Conservation (phyloP, 2,797 vertebrate species). For the Threskiornis aethiopicus region DNA sequence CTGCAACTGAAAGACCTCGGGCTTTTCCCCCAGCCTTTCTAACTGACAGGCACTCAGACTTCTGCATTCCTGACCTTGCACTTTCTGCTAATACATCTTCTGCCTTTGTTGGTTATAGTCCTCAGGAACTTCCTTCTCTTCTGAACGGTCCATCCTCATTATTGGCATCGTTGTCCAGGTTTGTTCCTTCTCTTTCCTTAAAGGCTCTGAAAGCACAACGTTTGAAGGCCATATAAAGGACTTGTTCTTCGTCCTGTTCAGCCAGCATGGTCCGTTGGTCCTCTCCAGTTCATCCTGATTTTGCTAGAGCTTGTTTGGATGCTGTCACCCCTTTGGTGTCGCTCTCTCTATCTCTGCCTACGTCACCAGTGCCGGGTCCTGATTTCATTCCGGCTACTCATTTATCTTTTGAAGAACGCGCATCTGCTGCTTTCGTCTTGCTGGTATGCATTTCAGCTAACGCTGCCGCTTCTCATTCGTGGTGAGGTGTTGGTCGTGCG, state of each 20-base stretch:
- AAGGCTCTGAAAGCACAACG: background rate
- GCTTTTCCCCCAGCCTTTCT: background rate
- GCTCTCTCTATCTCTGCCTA: background rate
- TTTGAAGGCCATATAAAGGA: rapidly evolving
- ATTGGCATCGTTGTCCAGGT: rapidly evolving
- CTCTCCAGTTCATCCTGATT: background rate
- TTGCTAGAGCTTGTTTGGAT: background rate
- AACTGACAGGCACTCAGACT: rapidly evolving
- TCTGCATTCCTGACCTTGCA: background rate
- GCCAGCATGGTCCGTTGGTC: rapidly evolving
- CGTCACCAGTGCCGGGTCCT: background rate
- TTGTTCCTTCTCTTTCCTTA: background rate
- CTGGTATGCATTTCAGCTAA: rapidly evolving
- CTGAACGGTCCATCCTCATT: rapidly evolving
- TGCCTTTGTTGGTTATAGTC: rapidly evolving
- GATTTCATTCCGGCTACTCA: background rate
- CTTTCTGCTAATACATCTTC: background rate
- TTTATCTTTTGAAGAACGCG: background rate
- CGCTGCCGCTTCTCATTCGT: rapidly evolving
- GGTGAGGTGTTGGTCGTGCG: rapidly evolving
- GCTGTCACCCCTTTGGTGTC: background rate
- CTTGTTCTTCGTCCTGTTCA: rapidly evolving
- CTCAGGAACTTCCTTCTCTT: background rate
- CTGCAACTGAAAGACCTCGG: background rate
- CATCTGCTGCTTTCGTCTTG: background rate